Base-by-base conservation (phyloP, 2,797 vertebrate genomes). In the Erpetoichthys calabaricus region DNA sequence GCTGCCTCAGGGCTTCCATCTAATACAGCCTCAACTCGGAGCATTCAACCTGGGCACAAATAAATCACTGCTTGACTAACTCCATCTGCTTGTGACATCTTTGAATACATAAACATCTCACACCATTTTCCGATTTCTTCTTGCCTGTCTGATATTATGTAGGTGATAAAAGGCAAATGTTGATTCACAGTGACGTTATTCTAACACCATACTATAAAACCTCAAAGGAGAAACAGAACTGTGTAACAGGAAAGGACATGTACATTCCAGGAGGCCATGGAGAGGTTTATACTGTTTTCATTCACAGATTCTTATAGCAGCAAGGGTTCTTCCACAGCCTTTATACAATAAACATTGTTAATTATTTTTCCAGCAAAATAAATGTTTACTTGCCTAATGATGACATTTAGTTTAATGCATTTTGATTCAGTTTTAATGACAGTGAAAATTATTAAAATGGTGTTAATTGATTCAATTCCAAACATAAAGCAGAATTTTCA, bases 111-210 rank as follows among this genome's bases (percentile, higher is more conserved):
- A 61, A 60, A 60, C 56, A 59, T 41, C 56, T 42, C 44, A 45
- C 49, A 49, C 60, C 52, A 51, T 25, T 70, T 67, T 75, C 76
- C 56, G 54, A 60, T 5, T 51, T 50, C 50, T 60, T 25, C 53
- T 62, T 76, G 65, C 64, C 56, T 65, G 56, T 53, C 60, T 62
- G 58, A 65, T 60, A 51, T 56, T 46, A 57, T 59, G 46, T 58
- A 77, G 71, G 72, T 73, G 78, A 72, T 80, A 75, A 78, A 80
- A 80, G 75, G 73, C 72, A 71, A 78, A 55, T 71, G 71, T 73
- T 78, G 78, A 81, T 78, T 82, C 77, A 77, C 55, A 69, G 76
- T 74, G 71, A 72, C 72, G 65, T 70, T 73, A 69, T 68, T 67
- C 74, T 77, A 73, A 63, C 41, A 61, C 68, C 67, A 69, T 55